phyloP scores from a whole-genome alignment of 2,888 invertebrate species.

The Drosophila infuscata region DNA sequence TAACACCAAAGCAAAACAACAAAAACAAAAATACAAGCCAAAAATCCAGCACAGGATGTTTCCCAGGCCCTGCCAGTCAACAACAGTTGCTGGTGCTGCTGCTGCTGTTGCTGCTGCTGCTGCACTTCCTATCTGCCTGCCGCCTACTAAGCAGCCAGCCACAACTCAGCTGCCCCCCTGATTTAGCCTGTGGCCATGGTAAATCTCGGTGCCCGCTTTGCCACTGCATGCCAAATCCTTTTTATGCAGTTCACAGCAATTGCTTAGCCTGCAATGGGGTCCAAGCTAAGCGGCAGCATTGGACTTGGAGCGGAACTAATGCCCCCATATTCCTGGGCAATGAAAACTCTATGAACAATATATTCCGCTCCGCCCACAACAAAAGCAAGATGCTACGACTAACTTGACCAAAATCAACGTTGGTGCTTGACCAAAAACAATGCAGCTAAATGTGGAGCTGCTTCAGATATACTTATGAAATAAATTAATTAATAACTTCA shows the following conservation, averaged over 20 bases:
- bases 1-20: constrained; percentile 60
- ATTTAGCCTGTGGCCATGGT: constrained; percentile 23
- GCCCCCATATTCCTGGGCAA: constrained; percentile 49
- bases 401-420: constrained; percentile 21
- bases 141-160: constrained; percentile 26
- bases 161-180: constrained; percentile 1
- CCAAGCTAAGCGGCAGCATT: constrained; percentile 43
- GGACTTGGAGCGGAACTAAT: constrained; percentile 64
- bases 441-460: not conserved
- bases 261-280: constrained; percentile 46
- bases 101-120: constrained; percentile 22
- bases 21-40: constrained; percentile 42
- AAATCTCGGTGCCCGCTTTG: constrained; percentile 47
- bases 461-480: not conserved
- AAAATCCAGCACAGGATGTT: constrained; percentile 56
- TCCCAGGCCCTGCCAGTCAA: constrained; percentile 52
- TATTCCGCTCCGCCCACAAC: constrained; percentile 70
- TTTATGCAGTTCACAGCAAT: constrained; percentile 71
- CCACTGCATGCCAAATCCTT: constrained; percentile 79
- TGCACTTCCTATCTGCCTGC: constrained; percentile 51
- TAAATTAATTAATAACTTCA: not conserved
- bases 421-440: constrained; percentile 14
- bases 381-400: constrained; percentile 43
- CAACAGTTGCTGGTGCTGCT: constrained; percentile 31
- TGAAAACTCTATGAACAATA: constrained; percentile 50